Evolutionary conservation across 2,888 invertebrate species (phyloP).

Genomic region (Eremobia ochroleuca): DNA sequence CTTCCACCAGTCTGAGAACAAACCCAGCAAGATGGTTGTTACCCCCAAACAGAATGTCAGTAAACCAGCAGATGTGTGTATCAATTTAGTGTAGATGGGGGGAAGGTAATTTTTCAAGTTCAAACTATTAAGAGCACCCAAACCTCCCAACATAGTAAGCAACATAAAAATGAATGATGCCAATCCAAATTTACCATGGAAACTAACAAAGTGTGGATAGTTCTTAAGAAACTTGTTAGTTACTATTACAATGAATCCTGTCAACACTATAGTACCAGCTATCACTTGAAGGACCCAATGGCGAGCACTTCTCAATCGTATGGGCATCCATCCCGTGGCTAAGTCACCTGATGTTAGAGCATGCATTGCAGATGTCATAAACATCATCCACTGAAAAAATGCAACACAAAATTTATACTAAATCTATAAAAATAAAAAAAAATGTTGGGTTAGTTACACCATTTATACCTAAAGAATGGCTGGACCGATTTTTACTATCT

Average conservation of each 20-base stretch:
- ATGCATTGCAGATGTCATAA: conserved; percentile 88
- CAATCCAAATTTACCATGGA: conserved; percentile 88
- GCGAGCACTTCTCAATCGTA: conserved; percentile 86
- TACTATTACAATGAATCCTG: conserved; percentile 85
- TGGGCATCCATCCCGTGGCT: conserved; percentile 90
- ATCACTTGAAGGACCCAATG: conserved; percentile 88
- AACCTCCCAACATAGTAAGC: conserved; percentile 85
- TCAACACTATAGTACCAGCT: conserved; percentile 76
- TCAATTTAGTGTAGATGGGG: conserved; percentile 86
- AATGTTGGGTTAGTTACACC: neutral
- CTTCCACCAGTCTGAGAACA: conserved; percentile 85
- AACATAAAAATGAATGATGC: conserved; percentile 83
- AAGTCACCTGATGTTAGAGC: conserved; percentile 87
- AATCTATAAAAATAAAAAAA: neutral
- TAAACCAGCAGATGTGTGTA: conserved; percentile 86
- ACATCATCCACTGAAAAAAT: conserved; percentile 85
- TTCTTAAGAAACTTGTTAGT: conserved; percentile 83
- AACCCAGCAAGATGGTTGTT: conserved; percentile 83
- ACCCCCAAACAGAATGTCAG: conserved; percentile 85
- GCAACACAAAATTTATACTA: conserved; percentile 10
- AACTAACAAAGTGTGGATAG: conserved; percentile 81
- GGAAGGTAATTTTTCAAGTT: conserved; percentile 86
- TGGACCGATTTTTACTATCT: neutral
- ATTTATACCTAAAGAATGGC: neutral
- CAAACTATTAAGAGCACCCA: conserved; percentile 86